Evolutionary conservation across 2,888 invertebrate genomes (phyloP), one percentile per base, ranked within the genome.

Genomic region (Brachypterus glaber): DNA sequence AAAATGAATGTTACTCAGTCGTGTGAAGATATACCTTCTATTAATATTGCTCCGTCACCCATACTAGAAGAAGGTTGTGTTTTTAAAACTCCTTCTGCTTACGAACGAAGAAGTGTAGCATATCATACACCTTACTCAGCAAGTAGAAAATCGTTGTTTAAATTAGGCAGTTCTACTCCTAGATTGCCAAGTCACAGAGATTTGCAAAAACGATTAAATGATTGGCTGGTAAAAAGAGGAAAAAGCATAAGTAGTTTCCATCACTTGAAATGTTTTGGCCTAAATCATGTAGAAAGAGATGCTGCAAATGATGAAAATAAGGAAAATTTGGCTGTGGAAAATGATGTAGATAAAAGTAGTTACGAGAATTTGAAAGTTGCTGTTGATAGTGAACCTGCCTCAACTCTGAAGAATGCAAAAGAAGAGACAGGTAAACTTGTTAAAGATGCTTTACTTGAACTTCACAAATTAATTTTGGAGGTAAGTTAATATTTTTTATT

Each of bases 151-250:
- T 44, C 29, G 31, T 17, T 18, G 8, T 16, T 18, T 30, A 3
- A 21, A 29, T 12, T n/a, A 31, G 4, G 15, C 39, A 37, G 30
- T 40, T 41, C 4, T 12, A 38, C 7, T 40, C 34, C 30, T 26
- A 16, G n/a, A 18, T 37, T 18, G 7, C 35, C 4, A 48, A 17
- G 33, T 40, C 29, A 32, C 37, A 11, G 37, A 39, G 45, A 45
- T 15, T 32, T 54, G 13, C 44, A 51, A 37, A 43, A 43, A 25
- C 45, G 67, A 35, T 51, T 76, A 11, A 67, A 68, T 33, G 59
- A 64, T 1, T 76, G 76, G 76, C 54, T 76, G 4, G 58, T 65
- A 27, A 70, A 70, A 41, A 58, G 64, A 11, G 73, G 73, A 0
- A 73, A 72, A 47, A 64, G 68, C 0, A 31, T 71, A 0, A 61